Base-by-base conservation (phyloP, 2,888 invertebrate species). In the Drosophila demipolita region DNA sequence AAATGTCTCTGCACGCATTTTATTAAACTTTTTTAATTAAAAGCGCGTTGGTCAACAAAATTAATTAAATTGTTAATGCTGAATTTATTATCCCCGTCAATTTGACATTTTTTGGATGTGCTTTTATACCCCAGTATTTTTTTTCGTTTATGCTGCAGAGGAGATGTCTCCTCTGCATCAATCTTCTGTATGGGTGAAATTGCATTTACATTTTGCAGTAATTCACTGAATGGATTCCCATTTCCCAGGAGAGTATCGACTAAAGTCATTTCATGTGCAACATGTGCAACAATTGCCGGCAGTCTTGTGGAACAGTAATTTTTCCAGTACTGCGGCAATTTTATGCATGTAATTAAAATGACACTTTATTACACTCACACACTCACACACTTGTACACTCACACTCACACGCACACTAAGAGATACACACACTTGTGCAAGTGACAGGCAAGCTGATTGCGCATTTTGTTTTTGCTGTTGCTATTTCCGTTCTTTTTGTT, bases 271-370 rank as follows among this genome's bases (percentile, higher is more conserved):
- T 54, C 35, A 40, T 15, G 54, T 38, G 48, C 50, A 61, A 48
- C 59, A 64, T 54, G 77, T 80, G 77, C 71, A 65, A 77, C 66
- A 80, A 80, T 64, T 62, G 58, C 60, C 53, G 53, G 38, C 42
- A 45, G 48, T 54, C 70, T 65, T 52, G 49, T 59, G 42, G 35
- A 54, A 38, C 23, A 38, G 52, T 36, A 23, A 38, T 64, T 68
- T 62, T 72, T 69, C 55, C 64, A 78, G 73, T 63, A 55, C 69
- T 74, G 74, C 69, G 57, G 53, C 73, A 67, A 72, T 88, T 89
- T 89, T 86, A 77, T 78, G 75, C 73, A 61, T 66, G 79, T 83
- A 87, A 90, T 90, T 90, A 87, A 90, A 83, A 73, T 55, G 75
- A 57, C 75, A 79, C 80, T 90, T 74, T 73, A 79, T 72, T 72